A percentile compares a stretch with the other conserved stretches of the same genome.
These are phyloP conservation scores for Piaya cayana DNA, from an alignment of 2,113 vertebrate genomes.

Conservation along the genomic window DNA sequence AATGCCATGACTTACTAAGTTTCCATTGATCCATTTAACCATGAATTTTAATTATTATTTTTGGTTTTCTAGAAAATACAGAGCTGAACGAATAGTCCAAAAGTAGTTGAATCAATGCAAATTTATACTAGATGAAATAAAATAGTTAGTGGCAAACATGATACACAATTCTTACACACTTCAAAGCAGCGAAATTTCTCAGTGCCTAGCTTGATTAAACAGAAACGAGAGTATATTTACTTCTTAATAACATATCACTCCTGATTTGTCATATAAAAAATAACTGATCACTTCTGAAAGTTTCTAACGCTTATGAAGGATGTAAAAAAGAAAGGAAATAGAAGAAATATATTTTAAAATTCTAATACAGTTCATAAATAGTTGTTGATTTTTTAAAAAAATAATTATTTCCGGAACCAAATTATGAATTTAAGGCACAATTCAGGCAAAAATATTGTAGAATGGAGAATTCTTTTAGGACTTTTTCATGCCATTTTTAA, in stretches of 20 bases:
- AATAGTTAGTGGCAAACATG: background rate
- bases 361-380: background rate
- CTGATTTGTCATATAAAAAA: background rate
- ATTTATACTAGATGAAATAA: background rate
- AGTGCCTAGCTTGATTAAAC: background rate
- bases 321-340: background rate
- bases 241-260: background rate
- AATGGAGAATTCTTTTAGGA: background rate
- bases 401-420: background rate
- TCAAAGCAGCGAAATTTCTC: background rate
- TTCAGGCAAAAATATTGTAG: background rate
- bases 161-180: fast-evolving
- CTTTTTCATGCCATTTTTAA: background rate
- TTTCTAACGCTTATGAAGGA: background rate
- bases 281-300: background rate
- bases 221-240: background rate
- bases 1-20: background rate
- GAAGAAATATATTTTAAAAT: background rate
- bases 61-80: background rate
- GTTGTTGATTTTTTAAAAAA: background rate
- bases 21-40: background rate
- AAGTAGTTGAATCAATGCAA: background rate
- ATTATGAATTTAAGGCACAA: background rate
- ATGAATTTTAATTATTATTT: background rate
- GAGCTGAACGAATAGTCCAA: background rate